Evolutionary conservation across 2,113 vertebrate genomes (phyloP), one percentile per base, ranked within the genome.

Genomic region (Gambusia affinis): DNA sequence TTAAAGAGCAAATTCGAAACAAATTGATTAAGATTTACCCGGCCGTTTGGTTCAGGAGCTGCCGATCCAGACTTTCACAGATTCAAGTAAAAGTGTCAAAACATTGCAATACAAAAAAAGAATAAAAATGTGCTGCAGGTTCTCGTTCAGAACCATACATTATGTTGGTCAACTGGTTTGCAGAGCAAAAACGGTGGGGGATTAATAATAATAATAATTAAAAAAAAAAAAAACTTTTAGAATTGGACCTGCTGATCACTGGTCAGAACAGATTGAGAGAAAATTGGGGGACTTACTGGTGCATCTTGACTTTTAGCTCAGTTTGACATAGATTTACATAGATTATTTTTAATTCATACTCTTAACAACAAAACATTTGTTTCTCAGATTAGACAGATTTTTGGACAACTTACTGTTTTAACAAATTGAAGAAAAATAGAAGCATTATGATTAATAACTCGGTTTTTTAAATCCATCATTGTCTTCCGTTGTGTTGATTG

Each of bases 401-500:
- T n/a, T 8, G 2, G 7, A 57, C 10, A 57, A 57, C 24, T n/a
- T 11, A 24, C 51, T n/a, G 19, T 19, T 10, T n/a, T 8, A 57
- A 10, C 24, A 24, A 57, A 57, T 1, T 22, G 24, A 8, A n/a
- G 51, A 57, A n/a, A 10, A 57, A 57, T n/a, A 10, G 22, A 57
- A 24, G 8, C 24, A 10, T 57, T 24, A 10, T 57, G 7, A 57
- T 22, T 24, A n/a, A 57, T 19, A 47, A 19, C 14, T 47, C 17
- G 0, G 6, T 57, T 57, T 57, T 57, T 24, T 2, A 57, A 10
- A 10, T n/a, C 24, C 8, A 57, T 28, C 64, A 57, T 65, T 44
- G 62, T 72, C 60, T 42, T 60, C 60, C 60, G 14, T 28, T 31
- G 22, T 75, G 54, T 33, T 47, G 24, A 39, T 35, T 24, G 67